phyloP scores from a whole-genome alignment of 1,140 invertebrate genomes.

The Stratiolaelaps scimitus region DNA sequence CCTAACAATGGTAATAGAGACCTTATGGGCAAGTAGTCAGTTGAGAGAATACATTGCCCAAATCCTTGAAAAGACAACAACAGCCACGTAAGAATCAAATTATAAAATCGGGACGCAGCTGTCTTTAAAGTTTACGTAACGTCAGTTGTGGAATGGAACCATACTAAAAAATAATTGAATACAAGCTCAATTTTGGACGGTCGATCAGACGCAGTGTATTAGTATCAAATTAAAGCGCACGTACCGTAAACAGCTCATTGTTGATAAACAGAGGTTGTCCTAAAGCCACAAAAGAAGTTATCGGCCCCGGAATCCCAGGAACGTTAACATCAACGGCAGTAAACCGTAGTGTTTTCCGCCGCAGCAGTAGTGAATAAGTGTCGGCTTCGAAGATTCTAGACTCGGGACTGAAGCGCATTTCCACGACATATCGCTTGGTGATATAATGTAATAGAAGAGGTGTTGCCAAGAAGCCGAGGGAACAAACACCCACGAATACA shows the following conservation, averaged over 20 bases:
- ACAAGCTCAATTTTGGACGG: neutral
- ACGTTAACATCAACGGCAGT: neutral
- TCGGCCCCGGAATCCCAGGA: neutral
- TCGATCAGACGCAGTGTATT: neutral
- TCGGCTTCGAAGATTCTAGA: constrained; percentile 6
- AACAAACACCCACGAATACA: too few species aligned
- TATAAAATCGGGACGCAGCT: too few species aligned
- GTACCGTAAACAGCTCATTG: neutral
- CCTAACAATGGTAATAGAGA: too few species aligned
- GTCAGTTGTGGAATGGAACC: neutral
- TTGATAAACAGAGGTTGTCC: neutral
- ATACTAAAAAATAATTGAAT: neutral
- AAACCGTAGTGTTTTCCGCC: neutral
- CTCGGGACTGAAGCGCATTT: neutral
- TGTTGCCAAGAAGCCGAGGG: neutral
- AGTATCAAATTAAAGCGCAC: neutral
- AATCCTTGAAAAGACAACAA: too few species aligned
- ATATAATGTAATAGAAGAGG: constrained; percentile 1
- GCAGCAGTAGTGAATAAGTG: neutral
- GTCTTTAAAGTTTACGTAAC: too few species aligned
- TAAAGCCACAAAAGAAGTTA: neutral
- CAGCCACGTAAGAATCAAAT: too few species aligned
- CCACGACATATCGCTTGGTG: neutral
- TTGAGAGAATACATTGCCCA: too few species aligned
- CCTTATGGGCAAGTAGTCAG: too few species aligned